phyloP scores from a whole-genome alignment of 2,888 invertebrate species.

The Oasisia sp. region DNA sequence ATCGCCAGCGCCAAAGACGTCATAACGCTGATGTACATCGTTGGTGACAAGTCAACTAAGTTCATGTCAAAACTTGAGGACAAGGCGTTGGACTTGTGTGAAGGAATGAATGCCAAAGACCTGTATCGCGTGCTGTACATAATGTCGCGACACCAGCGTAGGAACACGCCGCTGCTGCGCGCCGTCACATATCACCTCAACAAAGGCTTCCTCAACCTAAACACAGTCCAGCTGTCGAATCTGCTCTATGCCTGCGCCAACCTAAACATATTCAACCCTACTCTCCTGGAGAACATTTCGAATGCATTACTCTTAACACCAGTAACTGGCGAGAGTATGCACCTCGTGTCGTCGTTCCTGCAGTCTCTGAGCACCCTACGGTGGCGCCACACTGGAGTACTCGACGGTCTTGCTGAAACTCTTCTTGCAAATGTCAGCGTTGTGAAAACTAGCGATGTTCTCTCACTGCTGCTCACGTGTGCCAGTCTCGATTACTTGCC shows the following conservation, averaged over 20 bases:
- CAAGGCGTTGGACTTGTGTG: conserved; percentile 17
- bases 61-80: conserved; percentile 24
- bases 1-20: conserved; percentile 23
- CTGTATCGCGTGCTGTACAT: conserved; percentile 21
- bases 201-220: conserved; percentile 17
- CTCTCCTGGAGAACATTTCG: not conserved
- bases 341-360: not conserved
- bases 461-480: not conserved
- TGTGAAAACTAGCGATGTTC: not conserved
- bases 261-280: conserved; percentile 13
- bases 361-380: not conserved
- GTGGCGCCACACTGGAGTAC: not conserved
- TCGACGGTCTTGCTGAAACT: not conserved
- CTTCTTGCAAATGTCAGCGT: not conserved
- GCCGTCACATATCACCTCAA: conserved; percentile 7
- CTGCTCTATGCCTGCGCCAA: conserved; percentile 19
- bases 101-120: conserved; percentile 24
- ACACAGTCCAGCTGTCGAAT: conserved; percentile 17
- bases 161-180: conserved; percentile 22
- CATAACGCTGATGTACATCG: conserved; percentile 25
- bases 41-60: not conserved
- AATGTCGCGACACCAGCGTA: conserved; percentile 24
- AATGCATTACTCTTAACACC: not conserved
- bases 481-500: conserved; percentile 17
- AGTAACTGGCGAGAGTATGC: not conserved